These are phyloP conservation scores for Ailurus styani DNA, from an alignment of 2,113 vertebrate species.

Conservation along the genomic window DNA sequence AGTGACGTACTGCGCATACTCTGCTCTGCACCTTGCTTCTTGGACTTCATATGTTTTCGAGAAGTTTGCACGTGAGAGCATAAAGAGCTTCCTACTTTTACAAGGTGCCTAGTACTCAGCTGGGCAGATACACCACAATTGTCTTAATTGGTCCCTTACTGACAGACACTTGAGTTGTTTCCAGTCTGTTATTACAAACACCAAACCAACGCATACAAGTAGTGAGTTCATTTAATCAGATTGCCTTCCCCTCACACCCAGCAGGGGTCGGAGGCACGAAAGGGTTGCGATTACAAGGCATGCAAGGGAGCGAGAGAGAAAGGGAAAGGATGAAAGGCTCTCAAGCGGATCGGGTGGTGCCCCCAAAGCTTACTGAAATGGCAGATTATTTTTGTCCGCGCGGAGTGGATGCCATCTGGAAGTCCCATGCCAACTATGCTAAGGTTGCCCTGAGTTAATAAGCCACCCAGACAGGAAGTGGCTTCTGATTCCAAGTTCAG, in stretches of 20 bases:
- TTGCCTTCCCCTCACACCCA: not conserved
- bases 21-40: not conserved
- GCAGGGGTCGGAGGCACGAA: not conserved
- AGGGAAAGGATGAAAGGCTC: not conserved
- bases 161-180: not conserved
- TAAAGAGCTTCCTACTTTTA: not conserved
- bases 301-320: not conserved
- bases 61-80: not conserved
- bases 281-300: not conserved
- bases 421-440: constrained; percentile 16
- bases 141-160: not conserved
- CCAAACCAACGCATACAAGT: not conserved
- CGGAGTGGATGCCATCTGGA: constrained; percentile 6
- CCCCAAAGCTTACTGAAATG: not conserved
- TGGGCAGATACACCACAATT: not conserved
- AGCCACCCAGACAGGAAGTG: constrained; percentile 43
- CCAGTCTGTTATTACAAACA: not conserved
- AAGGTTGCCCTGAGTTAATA: constrained; percentile 33
- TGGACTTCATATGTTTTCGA: not conserved
- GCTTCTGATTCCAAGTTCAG: constrained; percentile 39
- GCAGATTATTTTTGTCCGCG: constrained; percentile 8
- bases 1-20: not conserved
- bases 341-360: not conserved
- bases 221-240: not conserved
- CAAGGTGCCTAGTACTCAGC: not conserved